Conservation (phyloP, 92 coral and sea anemone genomes). For the Micromussa lordhowensis region DNA sequence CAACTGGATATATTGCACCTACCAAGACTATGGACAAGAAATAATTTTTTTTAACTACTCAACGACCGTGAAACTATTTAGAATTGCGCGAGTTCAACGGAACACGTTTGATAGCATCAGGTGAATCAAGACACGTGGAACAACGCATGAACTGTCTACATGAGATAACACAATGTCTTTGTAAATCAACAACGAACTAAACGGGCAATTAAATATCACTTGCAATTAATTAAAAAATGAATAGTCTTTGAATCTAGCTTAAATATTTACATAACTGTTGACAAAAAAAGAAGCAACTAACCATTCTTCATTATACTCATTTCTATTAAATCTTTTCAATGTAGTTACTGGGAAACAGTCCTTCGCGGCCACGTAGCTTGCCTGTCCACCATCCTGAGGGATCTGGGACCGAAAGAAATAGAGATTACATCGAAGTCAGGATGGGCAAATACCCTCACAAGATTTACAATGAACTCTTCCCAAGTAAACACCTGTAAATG, state of each 20-base stretch:
- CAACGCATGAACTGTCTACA: neutral
- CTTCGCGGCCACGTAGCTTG: conserved; percentile 89
- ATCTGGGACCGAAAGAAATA: conserved; percentile 67
- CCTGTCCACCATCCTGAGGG: conserved; percentile 99
- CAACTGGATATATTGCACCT: neutral
- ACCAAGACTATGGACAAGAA: neutral
- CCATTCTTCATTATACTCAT: neutral
- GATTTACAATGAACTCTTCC: neutral
- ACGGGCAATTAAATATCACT: conserved; percentile 1
- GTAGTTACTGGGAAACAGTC: conserved; percentile 96
- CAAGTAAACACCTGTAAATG: neutral
- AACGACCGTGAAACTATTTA: neutral
- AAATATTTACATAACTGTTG: conserved; percentile 16
- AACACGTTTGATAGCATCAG: neutral
- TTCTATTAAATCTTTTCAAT: conserved; percentile 86
- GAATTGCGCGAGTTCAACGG: neutral
- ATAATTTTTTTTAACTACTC: neutral
- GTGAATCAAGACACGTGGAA: neutral
- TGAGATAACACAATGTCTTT: neutral
- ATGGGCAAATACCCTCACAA: neutral
- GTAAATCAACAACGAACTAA: neutral
- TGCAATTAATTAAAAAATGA: neutral
- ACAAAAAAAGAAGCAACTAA: too few species aligned
- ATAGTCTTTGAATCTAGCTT: neutral
- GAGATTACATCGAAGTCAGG: neutral